phyloP scores from a whole-genome alignment of 2,797 vertebrate genomes.

The Anomalospiza imberbis region DNA sequence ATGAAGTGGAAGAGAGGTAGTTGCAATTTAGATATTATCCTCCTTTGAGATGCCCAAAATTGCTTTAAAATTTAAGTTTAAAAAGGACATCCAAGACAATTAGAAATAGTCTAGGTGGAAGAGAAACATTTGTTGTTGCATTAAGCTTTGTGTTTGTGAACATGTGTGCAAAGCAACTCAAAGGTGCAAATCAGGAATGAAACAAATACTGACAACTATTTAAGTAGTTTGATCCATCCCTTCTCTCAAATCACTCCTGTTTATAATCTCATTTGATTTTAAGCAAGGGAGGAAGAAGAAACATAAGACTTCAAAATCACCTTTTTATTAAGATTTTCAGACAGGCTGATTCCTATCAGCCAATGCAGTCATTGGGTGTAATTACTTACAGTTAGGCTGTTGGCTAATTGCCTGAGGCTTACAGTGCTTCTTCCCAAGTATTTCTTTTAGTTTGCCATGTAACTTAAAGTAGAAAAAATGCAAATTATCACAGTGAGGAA shows the following conservation, averaged over 20 bases:
- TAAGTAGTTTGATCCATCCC: not conserved
- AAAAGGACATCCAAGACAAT: not conserved
- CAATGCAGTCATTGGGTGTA: not conserved
- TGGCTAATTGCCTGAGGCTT: not conserved
- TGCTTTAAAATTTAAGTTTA: not conserved
- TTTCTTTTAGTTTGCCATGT: not conserved
- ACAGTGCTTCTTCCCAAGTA: not conserved
- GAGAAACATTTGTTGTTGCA: not conserved
- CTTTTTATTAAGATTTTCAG: not conserved
- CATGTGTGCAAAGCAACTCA: not conserved
- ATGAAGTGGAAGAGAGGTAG: not conserved
- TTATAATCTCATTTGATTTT: not conserved
- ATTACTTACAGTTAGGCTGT: not conserved
- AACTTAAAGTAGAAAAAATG: not conserved
- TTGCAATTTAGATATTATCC: not conserved
- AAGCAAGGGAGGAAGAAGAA: not conserved
- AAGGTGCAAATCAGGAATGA: not conserved
- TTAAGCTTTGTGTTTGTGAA: not conserved
- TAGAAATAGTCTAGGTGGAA: not conserved
- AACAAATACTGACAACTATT: not conserved
- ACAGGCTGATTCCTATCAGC: not conserved
- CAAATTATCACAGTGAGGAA: not conserved
- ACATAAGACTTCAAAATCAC: not conserved
- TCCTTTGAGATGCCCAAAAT: not conserved
- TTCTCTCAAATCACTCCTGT: not conserved